phyloP scores from a whole-genome alignment of 2,888 invertebrate genomes.

The Trichopria drosophilae region DNA sequence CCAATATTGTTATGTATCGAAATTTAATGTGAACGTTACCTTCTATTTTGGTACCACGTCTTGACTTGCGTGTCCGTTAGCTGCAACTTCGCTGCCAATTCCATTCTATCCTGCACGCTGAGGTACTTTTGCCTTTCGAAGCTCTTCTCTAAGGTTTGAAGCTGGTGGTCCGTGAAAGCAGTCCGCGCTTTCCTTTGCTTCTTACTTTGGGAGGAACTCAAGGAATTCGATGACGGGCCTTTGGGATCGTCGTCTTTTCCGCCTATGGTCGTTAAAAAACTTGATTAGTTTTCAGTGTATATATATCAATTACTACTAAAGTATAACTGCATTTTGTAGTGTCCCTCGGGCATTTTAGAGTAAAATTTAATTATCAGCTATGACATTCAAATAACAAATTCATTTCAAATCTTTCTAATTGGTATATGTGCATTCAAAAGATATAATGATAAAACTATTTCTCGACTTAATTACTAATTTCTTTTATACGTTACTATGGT shows the following conservation, averaged over 20 bases:
- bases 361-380: too few species aligned
- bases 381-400: neutral
- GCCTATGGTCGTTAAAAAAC: slow-evolving; percentile 61
- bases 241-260: slow-evolving; percentile 83
- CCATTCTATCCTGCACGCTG: slow-evolving; percentile 97
- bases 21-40: slow-evolving; percentile 66
- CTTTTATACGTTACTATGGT: too few species aligned
- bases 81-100: slow-evolving; percentile 92
- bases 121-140: slow-evolving; percentile 97
- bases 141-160: slow-evolving; percentile 93
- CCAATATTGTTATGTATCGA: neutral
- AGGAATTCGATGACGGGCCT: slow-evolving; percentile 64
- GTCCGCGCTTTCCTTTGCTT: slow-evolving; percentile 96
- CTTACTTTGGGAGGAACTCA: slow-evolving; percentile 70
- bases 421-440: too few species aligned
- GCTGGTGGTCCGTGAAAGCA: slow-evolving; percentile 98
- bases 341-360: neutral
- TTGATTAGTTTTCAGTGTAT: neutral
- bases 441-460: too few species aligned
- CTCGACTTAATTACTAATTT: too few species aligned
- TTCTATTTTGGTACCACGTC: slow-evolving; percentile 99
- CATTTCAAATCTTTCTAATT: neutral
- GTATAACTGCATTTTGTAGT: neutral
- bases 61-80: slow-evolving; percentile 99
- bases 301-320: slow-evolving; percentile 2